phyloP scores from a whole-genome alignment of 2,113 vertebrate genomes.

The Hepsetus odoe region DNA sequence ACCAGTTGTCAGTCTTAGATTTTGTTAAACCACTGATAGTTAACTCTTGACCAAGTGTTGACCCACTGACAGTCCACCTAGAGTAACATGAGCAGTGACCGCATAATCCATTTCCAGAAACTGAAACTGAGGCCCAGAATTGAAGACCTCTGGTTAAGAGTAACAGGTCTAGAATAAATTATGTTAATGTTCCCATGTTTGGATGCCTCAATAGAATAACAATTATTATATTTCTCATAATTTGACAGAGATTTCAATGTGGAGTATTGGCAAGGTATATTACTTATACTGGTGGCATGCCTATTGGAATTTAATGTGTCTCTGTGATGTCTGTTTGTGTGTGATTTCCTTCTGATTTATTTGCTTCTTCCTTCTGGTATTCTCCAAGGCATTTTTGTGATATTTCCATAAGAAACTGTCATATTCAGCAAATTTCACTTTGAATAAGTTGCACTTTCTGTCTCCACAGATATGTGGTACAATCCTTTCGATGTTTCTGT shows the following conservation, averaged over 20 bases:
- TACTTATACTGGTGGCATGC: slow-evolving; percentile 22
- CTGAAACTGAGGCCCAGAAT: no score
- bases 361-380: neutral
- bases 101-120: no score
- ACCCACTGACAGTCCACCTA: no score
- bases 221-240: slow-evolving; percentile 39
- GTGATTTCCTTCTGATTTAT: neutral
- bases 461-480: slow-evolving; percentile 61
- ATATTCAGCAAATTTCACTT: neutral
- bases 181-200: neutral
- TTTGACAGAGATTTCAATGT: slow-evolving; percentile 62
- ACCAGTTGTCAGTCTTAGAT: no score
- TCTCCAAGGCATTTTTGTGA: neutral
- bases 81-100: no score
- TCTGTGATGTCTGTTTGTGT: neutral
- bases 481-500: slow-evolving; percentile 67
- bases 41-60: no score
- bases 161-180: no score
- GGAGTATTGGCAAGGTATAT: slow-evolving; percentile 66
- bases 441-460: neutral
- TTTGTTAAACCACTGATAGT: no score
- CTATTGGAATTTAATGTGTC: neutral
- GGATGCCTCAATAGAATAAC: slow-evolving; percentile 19
- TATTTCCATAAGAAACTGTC: neutral
- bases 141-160: no score